phyloP scores from a whole-genome alignment of 1,140 invertebrate genomes.

The Drosophila eugracilis region DNA sequence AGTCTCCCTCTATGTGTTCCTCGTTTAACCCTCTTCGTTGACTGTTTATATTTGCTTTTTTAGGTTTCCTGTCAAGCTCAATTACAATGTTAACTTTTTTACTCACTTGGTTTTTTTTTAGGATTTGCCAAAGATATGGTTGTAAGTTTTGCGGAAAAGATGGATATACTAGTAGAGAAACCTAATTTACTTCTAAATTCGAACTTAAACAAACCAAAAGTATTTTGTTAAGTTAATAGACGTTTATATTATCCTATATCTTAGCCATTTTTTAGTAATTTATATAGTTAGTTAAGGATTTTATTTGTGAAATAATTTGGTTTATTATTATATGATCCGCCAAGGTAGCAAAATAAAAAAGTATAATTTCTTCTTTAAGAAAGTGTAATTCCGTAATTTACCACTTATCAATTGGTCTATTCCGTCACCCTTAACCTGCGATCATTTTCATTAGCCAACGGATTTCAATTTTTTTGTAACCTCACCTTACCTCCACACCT shows the following conservation, averaged over 20 bases:
- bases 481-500: slow-evolving; percentile 16
- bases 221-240: no score
- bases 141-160: background rate
- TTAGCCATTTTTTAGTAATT: no score
- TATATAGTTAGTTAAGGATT: background rate
- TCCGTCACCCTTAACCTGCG: background rate
- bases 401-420: background rate
- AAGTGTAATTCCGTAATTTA: background rate
- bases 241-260: no score
- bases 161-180: no score
- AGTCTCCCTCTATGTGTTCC: slow-evolving; percentile 4
- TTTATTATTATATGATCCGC: no score
- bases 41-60: slow-evolving; percentile 62
- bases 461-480: slow-evolving; percentile 12
- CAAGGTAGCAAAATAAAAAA: no score
- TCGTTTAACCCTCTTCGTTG: slow-evolving; percentile 14
- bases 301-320: background rate
- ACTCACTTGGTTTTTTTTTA: slow-evolving; percentile 29
- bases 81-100: slow-evolving; percentile 79
- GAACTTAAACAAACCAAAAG: no score
- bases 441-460: slow-evolving; percentile 28
- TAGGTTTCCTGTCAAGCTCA: slow-evolving; percentile 83
- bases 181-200: no score
- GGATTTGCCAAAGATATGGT: slow-evolving; percentile 7
- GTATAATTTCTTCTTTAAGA: background rate